Percentiles rank a stretch among this genome's conserved stretches.
These are phyloP conservation scores for Pavo muticus DNA, from an alignment of 2,113 vertebrate genomes.

Conservation along the genomic window DNA sequence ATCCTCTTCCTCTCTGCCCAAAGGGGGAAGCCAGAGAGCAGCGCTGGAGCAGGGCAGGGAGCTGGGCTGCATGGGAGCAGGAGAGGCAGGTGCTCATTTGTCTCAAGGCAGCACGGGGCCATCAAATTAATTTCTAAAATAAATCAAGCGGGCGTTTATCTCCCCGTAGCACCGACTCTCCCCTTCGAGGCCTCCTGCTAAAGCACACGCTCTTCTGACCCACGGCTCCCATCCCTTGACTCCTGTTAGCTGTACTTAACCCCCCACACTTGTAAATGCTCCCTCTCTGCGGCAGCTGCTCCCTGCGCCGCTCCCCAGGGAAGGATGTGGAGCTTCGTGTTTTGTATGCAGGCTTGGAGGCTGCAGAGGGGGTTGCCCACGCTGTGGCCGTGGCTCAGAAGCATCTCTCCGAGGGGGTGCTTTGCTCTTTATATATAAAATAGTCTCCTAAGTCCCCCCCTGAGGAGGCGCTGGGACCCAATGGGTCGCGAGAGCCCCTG, in stretches of 20 bases:
- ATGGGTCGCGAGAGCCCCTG: neutral
- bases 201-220: neutral
- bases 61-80: neutral
- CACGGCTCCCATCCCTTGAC: neutral
- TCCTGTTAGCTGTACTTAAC: neutral
- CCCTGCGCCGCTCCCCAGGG: neutral
- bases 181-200: neutral
- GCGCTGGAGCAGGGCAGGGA: neutral
- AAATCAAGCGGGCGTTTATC: conserved; percentile 22
- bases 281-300: conserved; percentile 26
- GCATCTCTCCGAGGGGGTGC: neutral
- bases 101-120: neutral
- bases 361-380: neutral
- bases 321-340: neutral
- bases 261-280: neutral
- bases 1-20: neutral
- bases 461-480: neutral
- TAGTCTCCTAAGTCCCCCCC: neutral
- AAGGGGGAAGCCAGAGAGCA: no score
- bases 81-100: conserved; percentile 33
- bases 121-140: conserved; percentile 49
- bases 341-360: neutral
- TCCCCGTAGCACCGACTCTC: neutral
- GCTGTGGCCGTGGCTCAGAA: neutral
- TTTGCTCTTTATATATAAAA: neutral